Evolutionary conservation across 2,888 invertebrate genomes (phyloP), one percentile per base, ranked within the genome.

Genomic region (Drosophila seclusa): DNA sequence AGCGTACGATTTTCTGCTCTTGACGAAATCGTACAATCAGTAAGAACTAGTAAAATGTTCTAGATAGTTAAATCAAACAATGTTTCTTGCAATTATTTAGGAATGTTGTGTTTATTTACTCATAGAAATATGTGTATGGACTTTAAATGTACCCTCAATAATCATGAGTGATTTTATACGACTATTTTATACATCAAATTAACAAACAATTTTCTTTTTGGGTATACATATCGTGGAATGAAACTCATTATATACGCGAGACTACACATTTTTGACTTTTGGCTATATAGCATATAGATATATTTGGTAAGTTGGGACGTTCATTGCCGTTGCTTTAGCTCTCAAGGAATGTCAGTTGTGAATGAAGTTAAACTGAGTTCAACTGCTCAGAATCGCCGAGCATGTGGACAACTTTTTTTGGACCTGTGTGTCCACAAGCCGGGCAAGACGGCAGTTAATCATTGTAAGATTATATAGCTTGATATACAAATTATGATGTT

Each of bases 301-400:
- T 90, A 73, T 83, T 90, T 86, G 90, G 89, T 89, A 88, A 89
- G 73, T 83, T 80, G 78, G 73, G 73, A 82, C 80, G 78, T 83
- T 70, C 73, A 76, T 62, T 75, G 65, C 67, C 68, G 63, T 64
- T 64, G 68, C 61, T 59, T 62, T 54, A 57, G 68, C 57, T 68
- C 32, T 59, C 67, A 78, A 77, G 78, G 83, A 86, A 88, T 82
- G 73, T 42, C 48, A 61, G 31, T 8, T 45, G 11, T 53, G 27
- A 36, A 34, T 31, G 7, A 68, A 68, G 50, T 48, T 27, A 52
- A 38, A n/a, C 36, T 34, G 16, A 18, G 4, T 11, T 48, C 69
- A 86, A 89, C 78, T 87, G 74, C 72, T 65, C 13, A 34, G 87
- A 83, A 82, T 89, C 83, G 72, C 80, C 85, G 73, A 11, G 32